A percentile compares a stretch with the other conserved stretches of the same genome.
These are phyloP conservation scores for Ochropleura leucogaster DNA, from an alignment of 2,888 invertebrate genomes.

Conservation along the genomic window DNA sequence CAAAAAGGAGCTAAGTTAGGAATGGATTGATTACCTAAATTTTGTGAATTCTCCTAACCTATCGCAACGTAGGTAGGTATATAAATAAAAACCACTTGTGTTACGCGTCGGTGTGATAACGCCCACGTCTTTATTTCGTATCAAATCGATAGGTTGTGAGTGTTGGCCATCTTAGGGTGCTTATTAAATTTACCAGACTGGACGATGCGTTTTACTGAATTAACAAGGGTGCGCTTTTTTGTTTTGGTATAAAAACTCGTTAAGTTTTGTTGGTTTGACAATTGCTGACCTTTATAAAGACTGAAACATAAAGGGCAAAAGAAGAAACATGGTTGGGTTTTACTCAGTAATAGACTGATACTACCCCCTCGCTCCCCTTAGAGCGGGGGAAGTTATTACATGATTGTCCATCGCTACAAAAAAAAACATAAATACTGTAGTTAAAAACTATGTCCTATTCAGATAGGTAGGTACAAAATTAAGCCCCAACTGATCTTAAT, in stretches of 20 bases:
- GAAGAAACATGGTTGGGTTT: too few species aligned
- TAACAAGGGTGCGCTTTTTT: slow-evolving; percentile 22
- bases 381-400: too few species aligned
- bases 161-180: slow-evolving; percentile 75
- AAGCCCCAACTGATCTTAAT: not conserved
- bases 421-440: too few species aligned
- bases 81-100: not conserved
- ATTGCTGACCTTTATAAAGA: not conserved
- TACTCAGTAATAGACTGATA: too few species aligned
- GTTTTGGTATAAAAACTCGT: slow-evolving; percentile 28
- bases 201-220: slow-evolving; percentile 64
- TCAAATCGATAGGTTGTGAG: slow-evolving; percentile 75
- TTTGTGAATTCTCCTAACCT: not conserved
- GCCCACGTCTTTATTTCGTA: slow-evolving; percentile 65
- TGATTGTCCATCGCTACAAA: too few species aligned
- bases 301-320: too few species aligned
- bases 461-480: too few species aligned
- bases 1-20: not conserved
- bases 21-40: not conserved
- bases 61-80: not conserved
- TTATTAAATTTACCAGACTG: slow-evolving; percentile 77
- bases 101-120: slow-evolving; percentile 68
- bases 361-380: too few species aligned
- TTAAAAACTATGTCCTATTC: too few species aligned
- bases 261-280: slow-evolving; percentile 1